Conservation (phyloP, 2,113 vertebrate species). For the Bubo blakistoni region DNA sequence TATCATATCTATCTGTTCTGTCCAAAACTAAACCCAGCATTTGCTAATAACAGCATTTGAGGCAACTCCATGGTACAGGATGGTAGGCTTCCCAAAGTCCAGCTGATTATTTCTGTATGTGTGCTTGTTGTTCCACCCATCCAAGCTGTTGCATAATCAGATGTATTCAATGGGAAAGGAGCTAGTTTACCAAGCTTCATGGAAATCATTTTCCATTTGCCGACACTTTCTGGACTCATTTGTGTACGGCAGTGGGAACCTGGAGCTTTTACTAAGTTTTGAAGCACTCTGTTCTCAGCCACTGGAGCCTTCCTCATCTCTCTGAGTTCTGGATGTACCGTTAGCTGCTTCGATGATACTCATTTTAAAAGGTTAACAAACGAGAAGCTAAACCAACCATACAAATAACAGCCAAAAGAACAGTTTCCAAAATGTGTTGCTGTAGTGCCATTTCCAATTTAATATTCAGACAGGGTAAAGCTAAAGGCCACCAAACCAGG, state of each 20-base stretch:
- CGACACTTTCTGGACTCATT: neutral
- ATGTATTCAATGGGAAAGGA: neutral
- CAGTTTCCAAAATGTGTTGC: conserved; percentile 79
- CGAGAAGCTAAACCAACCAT: conserved; percentile 85
- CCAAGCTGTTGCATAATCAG: conserved; percentile 9
- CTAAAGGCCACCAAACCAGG: conserved; percentile 81
- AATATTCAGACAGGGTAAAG: conserved; percentile 78
- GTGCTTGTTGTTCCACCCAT: neutral
- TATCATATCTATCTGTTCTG: neutral
- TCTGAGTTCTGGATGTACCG: conserved; percentile 55
- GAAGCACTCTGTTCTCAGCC: conserved; percentile 34
- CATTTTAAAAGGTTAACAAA: conserved; percentile 86
- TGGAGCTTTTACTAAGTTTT: conserved; percentile 45
- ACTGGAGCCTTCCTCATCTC: conserved; percentile 49
- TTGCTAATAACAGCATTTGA: neutral
- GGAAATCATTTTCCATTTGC: conserved; percentile 31
- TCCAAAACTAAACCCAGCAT: neutral
- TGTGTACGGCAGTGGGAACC: conserved; percentile 11
- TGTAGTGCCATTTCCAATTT: conserved; percentile 77
- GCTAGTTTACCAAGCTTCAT: neutral
- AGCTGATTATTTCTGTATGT: neutral
- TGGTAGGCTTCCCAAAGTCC: neutral
- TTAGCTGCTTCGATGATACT: conserved; percentile 70
- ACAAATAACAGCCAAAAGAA: conserved; percentile 84
- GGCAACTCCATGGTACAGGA: neutral